These are phyloP conservation scores for Luperina testacea DNA, from an alignment of 2,888 invertebrate genomes.

Conservation along the genomic window DNA sequence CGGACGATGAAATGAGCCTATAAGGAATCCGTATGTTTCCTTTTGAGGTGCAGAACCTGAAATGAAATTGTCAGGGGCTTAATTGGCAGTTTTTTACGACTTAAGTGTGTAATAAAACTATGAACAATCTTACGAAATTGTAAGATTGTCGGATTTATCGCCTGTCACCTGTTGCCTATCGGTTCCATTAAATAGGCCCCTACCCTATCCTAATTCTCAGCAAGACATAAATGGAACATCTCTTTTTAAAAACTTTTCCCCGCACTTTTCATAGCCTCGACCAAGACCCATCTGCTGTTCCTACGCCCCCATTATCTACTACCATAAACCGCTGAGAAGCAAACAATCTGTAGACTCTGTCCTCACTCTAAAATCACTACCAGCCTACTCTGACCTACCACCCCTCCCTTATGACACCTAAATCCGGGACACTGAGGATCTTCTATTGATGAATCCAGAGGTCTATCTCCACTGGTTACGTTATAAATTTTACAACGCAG, in stretches of 20 bases:
- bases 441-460: conserved; percentile 48
- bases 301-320: conserved; percentile 83
- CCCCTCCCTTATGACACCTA: conserved; percentile 16
- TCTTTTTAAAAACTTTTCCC: conserved; percentile 7
- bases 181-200: too few species aligned
- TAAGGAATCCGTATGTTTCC: too few species aligned
- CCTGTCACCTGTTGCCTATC: neutral
- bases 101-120: neutral
- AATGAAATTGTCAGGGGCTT: neutral
- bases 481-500: conserved; percentile 78
- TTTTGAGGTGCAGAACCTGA: neutral
- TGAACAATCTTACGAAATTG: too few species aligned
- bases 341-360: conserved; percentile 83
- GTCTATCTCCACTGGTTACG: conserved; percentile 68
- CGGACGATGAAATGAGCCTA: too few species aligned
- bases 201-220: neutral
- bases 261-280: conserved; percentile 71
- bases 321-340: conserved; percentile 84
- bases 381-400: conserved; percentile 69
- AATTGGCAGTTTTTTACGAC: too few species aligned
- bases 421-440: conserved; percentile 25
- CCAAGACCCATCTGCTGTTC: conserved; percentile 83
- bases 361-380: conserved; percentile 78
- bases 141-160: neutral
- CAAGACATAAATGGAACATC: neutral